phyloP scores from a whole-genome alignment of 2,888 invertebrate genomes.

The Nomada hirtipes region DNA sequence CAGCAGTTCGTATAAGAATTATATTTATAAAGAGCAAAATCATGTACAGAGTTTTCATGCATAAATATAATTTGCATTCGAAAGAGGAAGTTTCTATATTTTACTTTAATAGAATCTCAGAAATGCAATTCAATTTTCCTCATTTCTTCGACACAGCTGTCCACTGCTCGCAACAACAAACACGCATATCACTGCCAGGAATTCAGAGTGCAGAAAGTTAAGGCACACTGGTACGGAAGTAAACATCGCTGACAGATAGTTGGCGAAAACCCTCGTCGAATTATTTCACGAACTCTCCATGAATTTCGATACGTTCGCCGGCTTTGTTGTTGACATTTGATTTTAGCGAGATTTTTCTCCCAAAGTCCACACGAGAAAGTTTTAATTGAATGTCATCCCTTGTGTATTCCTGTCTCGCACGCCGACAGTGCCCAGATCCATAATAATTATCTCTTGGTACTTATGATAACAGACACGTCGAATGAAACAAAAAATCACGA shows the following conservation, averaged over 20 bases:
- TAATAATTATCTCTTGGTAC: neutral
- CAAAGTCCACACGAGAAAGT: constrained; percentile 9
- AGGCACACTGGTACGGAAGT: neutral
- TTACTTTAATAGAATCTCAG: no score
- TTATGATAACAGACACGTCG: neutral
- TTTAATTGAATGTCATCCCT: constrained; percentile 15
- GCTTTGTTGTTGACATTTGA: constrained; percentile 19
- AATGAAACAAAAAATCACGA: no score
- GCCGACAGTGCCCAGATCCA: neutral
- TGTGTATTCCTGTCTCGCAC: neutral
- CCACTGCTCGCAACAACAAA: neutral
- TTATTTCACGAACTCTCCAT: constrained; percentile 12
- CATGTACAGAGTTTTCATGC: no score
- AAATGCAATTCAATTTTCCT: neutral
- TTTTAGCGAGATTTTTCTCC: constrained; percentile 2
- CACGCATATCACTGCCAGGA: neutral
- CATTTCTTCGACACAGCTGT: neutral
- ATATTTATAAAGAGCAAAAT: no score
- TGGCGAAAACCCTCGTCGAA: neutral
- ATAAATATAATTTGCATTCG: no score
- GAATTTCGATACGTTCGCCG: constrained; percentile 22
- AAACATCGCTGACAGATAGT: constrained; percentile 21
- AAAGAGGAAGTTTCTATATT: no score
- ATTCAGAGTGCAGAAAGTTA: constrained; percentile 1
- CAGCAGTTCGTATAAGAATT: no score